Percentiles rank a stretch among this genome's conserved stretches.
These are phyloP conservation scores for Butorides virescens DNA, from an alignment of 2,113 vertebrate genomes.

Conservation along the genomic window DNA sequence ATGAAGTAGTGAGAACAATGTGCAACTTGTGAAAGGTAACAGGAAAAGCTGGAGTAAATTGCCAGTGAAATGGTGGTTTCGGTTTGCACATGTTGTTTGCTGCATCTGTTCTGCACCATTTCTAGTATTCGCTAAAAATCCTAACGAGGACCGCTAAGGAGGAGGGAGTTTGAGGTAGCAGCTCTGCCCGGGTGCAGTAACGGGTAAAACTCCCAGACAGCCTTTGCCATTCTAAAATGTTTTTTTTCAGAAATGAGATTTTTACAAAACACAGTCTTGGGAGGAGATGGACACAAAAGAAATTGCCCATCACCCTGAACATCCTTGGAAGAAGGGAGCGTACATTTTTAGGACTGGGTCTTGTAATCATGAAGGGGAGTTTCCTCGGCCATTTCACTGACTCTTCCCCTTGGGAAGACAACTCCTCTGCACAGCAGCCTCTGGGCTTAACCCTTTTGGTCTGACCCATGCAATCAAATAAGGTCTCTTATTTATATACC, in stretches of 20 bases:
- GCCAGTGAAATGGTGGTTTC: neutral
- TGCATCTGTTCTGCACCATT: neutral
- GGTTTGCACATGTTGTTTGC: neutral
- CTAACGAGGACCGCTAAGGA: neutral
- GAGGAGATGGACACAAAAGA: neutral
- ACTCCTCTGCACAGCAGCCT: neutral
- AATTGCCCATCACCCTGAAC: neutral
- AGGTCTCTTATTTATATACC: neutral
- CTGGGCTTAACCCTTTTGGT: neutral
- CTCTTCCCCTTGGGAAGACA: neutral
- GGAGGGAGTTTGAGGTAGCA: neutral
- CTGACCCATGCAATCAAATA: neutral
- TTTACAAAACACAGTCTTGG: neutral
- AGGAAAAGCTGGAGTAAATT: neutral
- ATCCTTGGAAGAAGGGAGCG: neutral
- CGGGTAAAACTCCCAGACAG: neutral
- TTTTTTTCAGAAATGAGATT: neutral
- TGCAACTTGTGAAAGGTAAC: rapidly evolving
- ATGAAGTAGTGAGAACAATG: neutral
- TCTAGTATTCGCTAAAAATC: neutral
- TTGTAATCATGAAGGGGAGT: neutral
- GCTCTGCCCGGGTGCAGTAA: neutral
- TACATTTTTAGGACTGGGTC: neutral
- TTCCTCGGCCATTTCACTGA: neutral
- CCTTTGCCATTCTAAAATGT: neutral